Percentiles rank a stretch among this genome's conserved stretches.
These are phyloP conservation scores for Cliona cf. orientalis DNA, from an alignment of 37 sponge, comb jelly and placozoan genomes.

Conservation along the genomic window DNA sequence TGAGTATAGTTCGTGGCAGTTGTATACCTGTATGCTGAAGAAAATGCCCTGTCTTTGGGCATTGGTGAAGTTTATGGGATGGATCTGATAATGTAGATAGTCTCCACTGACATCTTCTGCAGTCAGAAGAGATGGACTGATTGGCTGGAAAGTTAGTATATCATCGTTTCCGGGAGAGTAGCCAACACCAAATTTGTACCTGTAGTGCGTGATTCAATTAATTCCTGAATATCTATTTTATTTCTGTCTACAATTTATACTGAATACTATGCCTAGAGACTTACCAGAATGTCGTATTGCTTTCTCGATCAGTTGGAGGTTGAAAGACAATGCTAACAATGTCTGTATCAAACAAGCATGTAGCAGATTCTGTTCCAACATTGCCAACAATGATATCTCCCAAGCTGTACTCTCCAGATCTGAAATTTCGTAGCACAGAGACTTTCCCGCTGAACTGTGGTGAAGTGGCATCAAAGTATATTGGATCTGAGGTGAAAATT, in stretches of 20 bases:
- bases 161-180: slow-evolving; percentile 42
- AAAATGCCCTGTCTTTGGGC: slow-evolving; percentile 29
- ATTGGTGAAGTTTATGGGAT: slow-evolving; percentile 8
- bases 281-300: slow-evolving; percentile 4
- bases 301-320: slow-evolving; percentile 31
- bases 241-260: background rate
- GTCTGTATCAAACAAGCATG: slow-evolving; percentile 61
- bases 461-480: slow-evolving; percentile 32
- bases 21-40: slow-evolving; percentile 50
- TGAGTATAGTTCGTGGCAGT: slow-evolving; percentile 16
- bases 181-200: slow-evolving; percentile 62
- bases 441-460: slow-evolving; percentile 41
- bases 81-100: background rate
- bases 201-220: background rate
- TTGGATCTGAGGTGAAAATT: slow-evolving; percentile 5
- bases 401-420: background rate
- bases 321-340: slow-evolving; percentile 28
- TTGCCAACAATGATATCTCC: background rate
- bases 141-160: slow-evolving; percentile 12
- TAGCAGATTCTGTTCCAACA: slow-evolving; percentile 2
- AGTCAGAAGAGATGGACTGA: slow-evolving; percentile 12
- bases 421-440: slow-evolving; percentile 50
- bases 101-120: background rate
- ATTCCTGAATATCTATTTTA: no score
- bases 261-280: background rate